phyloP scores from a whole-genome alignment of 2,797 vertebrate species.

The Myotis pilosus region DNA sequence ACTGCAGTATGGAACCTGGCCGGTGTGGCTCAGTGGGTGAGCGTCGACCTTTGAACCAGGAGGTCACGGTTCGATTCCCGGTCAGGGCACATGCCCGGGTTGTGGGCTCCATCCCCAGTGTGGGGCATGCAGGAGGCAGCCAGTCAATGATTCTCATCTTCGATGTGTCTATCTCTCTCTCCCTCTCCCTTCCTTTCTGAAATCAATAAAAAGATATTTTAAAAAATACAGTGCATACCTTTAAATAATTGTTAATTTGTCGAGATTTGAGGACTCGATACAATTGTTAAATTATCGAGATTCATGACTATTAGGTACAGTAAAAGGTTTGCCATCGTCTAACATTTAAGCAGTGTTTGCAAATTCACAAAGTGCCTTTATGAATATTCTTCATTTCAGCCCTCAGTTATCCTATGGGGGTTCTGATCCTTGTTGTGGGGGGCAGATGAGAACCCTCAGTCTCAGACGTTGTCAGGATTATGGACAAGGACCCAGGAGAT shows the following conservation, averaged over 20 bases:
- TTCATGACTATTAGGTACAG: not conserved
- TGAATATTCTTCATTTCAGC: not conserved
- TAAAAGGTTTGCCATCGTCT: not conserved
- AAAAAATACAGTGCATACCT: not conserved
- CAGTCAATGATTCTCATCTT: too few relatives aligned
- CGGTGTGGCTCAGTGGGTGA: too few relatives aligned
- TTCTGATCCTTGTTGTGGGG: not conserved
- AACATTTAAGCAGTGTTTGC: not conserved
- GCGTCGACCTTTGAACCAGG: too few relatives aligned
- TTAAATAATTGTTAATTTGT: conserved; percentile 10
- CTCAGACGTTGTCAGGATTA: not conserved
- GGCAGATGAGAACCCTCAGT: not conserved
- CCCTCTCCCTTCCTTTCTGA: too few relatives aligned
- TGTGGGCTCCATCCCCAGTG: too few relatives aligned
- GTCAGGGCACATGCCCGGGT: too few relatives aligned
- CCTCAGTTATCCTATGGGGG: not conserved
- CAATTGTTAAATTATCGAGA: not conserved
- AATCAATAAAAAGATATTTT: too few relatives aligned
- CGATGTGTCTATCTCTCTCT: too few relatives aligned
- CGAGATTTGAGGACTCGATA: not conserved
- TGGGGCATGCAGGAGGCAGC: too few relatives aligned
- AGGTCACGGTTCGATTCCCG: too few relatives aligned
- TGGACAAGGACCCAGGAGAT: not conserved
- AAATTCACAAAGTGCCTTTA: not conserved
- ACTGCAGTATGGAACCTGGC: not conserved